Percentiles rank a stretch among this genome's conserved stretches.
phyloP scores from a whole-genome alignment of 2,113 vertebrate genomes.

The Telmatochromis sp. region DNA sequence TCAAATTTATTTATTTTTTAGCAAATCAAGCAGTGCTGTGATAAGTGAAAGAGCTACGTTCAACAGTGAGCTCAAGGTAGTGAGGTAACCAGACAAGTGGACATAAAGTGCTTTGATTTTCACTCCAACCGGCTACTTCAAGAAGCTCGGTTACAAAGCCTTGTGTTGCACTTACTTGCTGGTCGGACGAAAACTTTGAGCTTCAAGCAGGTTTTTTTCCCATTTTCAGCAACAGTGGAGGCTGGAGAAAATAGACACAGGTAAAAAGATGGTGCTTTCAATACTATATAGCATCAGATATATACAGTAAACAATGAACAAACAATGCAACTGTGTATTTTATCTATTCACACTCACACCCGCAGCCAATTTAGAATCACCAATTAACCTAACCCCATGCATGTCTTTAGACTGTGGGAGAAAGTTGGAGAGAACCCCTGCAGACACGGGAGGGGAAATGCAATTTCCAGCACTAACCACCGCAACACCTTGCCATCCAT shows the following conservation, averaged over 20 bases:
- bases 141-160: constrained; percentile 52
- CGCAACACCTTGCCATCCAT: neutral
- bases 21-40: constrained; percentile 69
- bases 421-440: neutral
- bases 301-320: neutral
- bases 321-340: neutral
- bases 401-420: neutral
- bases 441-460: neutral
- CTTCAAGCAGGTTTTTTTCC: constrained; percentile 93
- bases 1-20: neutral
- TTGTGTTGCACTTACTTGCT: constrained; percentile 84
- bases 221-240: constrained; percentile 90
- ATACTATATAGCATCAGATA: neutral
- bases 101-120: constrained; percentile 32
- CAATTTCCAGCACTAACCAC: neutral
- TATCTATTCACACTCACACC: neutral
- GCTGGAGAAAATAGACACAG: constrained; percentile 71
- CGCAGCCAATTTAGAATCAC: neutral
- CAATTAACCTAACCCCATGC: neutral
- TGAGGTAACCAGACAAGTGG: constrained; percentile 25
- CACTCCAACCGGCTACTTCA: constrained; percentile 39
- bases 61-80: constrained; percentile 17
- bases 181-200: constrained; percentile 97
- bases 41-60: constrained; percentile 58
- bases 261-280: constrained; percentile 13